phyloP scores from a whole-genome alignment of 2,113 vertebrate species.

The Echinops telfairi region DNA sequence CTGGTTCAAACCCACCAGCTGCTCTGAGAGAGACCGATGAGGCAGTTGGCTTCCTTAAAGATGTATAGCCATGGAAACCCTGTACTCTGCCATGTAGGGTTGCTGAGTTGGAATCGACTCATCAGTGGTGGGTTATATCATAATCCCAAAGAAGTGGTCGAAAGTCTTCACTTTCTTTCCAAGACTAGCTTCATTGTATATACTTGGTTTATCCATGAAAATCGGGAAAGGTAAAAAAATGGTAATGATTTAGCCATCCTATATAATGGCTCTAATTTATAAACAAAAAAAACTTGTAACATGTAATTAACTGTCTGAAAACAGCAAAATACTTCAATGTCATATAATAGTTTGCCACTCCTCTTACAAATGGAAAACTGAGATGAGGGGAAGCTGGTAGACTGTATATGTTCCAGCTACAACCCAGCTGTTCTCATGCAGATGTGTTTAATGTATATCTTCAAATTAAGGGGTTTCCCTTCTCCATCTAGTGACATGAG shows the following conservation, averaged over 20 bases:
- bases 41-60: not conserved
- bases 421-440: conserved; percentile 60
- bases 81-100: not conserved
- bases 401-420: conserved; percentile 48
- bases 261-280: conserved; percentile 28
- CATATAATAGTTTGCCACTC: not conserved
- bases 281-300: conserved; percentile 44
- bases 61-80: not conserved
- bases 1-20: not conserved
- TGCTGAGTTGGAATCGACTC: not conserved
- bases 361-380: conserved; percentile 47
- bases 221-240: conserved; percentile 41
- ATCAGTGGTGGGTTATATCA: not conserved
- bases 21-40: not conserved
- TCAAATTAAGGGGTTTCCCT: conserved; percentile 62
- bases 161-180: conserved; percentile 7
- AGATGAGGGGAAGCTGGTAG: conserved; percentile 16
- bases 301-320: not conserved
- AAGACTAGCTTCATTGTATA: not conserved
- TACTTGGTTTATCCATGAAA: conserved; percentile 45
- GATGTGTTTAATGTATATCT: conserved; percentile 50
- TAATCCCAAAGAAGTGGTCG: conserved; percentile 5
- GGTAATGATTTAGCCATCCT: conserved; percentile 41
- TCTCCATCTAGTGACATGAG: conserved; percentile 60
- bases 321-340: conserved; percentile 40